These are phyloP conservation scores for Leptoteleia sp. DNA, from an alignment of 1,140 invertebrate species.

Conservation along the genomic window DNA sequence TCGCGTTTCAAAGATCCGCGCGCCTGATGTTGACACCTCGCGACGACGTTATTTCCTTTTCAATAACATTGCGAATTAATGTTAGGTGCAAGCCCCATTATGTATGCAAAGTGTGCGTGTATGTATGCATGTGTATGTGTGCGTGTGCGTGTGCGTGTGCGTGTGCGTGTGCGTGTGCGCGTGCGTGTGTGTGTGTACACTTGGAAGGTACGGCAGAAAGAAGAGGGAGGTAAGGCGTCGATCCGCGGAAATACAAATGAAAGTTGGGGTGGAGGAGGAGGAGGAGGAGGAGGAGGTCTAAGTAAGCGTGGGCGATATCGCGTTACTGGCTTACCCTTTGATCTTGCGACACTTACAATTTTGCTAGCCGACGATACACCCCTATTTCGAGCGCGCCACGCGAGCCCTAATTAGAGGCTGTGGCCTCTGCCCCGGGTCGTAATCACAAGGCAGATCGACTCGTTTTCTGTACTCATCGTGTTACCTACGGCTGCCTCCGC, in stretches of 20 bases:
- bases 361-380: conserved; percentile 80
- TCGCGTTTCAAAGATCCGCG: conserved; percentile 32
- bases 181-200: no score
- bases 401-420: conserved; percentile 80
- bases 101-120: no score
- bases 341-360: conserved; percentile 82
- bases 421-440: conserved; percentile 70
- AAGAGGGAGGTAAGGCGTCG: conserved; percentile 42
- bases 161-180: no score
- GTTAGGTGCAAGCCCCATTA: conserved; percentile 46
- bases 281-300: conserved; percentile 27
- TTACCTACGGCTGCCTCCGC: conserved; percentile 69
- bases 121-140: no score
- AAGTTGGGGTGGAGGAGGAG: no score
- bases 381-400: conserved; percentile 80
- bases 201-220: neutral
- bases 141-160: no score
- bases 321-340: conserved; percentile 80
- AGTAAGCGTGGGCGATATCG: conserved; percentile 77
- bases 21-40: conserved; percentile 68
- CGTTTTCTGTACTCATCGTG: conserved; percentile 70
- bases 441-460: conserved; percentile 80
- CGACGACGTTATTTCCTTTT: conserved; percentile 67
- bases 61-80: conserved; percentile 57
- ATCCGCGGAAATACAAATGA: conserved; percentile 56